phyloP scores from a whole-genome alignment of 1,140 invertebrate species.

The Ceratina calcarata region DNA sequence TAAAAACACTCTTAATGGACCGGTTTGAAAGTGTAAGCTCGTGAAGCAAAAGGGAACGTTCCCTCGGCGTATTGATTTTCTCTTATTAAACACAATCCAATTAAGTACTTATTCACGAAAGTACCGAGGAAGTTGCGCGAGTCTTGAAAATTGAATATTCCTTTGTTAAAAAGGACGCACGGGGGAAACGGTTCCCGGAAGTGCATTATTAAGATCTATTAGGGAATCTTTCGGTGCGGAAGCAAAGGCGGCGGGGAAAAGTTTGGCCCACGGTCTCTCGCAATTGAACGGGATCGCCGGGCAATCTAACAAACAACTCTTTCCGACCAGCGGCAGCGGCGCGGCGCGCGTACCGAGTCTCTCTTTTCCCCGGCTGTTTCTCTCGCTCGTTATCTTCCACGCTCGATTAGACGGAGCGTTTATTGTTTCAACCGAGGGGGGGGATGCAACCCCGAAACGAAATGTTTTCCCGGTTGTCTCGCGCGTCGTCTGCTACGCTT shows the following conservation, averaged over 20 bases:
- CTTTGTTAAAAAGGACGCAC: constrained; percentile 10
- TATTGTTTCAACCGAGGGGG: constrained; percentile 69
- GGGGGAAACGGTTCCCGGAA: constrained; percentile 39
- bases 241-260: constrained; percentile 54
- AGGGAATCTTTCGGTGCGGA: constrained; percentile 56
- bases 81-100: constrained; percentile 20
- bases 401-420: constrained; percentile 69
- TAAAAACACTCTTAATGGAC: background rate
- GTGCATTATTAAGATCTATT: constrained; percentile 66
- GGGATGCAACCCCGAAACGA: constrained; percentile 36
- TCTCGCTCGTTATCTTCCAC: constrained; percentile 68
- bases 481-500: constrained; percentile 61
- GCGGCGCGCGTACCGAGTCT: constrained; percentile 1
- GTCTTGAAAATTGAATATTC: constrained; percentile 39
- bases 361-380: constrained; percentile 29
- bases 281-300: constrained; percentile 62
- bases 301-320: constrained; percentile 68
- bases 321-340: constrained; percentile 25
- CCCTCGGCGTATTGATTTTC: background rate
- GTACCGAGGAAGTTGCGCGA: constrained; percentile 16
- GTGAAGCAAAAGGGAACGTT: background rate
- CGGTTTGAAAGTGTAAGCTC: background rate
- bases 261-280: constrained; percentile 50
- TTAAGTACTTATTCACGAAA: background rate
- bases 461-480: constrained; percentile 67